phyloP scores from a whole-genome alignment of 2,113 vertebrate genomes.

The Centropristis striata region DNA sequence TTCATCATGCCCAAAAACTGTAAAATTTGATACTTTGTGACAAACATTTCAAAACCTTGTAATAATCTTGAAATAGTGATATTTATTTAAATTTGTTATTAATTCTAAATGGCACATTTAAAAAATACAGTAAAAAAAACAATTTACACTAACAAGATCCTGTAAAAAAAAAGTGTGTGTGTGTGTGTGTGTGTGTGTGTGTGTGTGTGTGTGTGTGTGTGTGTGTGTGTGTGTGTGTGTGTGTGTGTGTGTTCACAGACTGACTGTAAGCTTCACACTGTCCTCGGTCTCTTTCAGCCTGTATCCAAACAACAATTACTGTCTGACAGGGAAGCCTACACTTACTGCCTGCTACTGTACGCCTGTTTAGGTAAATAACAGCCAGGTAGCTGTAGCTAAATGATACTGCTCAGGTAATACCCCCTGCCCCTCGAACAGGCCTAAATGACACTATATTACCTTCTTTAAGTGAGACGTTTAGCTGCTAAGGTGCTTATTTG shows the following conservation, averaged over 20 bases:
- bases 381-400: conserved; percentile 53
- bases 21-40: no score
- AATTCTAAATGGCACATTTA: no score
- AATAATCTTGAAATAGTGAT: no score
- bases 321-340: conserved; percentile 75
- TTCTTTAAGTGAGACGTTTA: conserved; percentile 45
- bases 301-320: conserved; percentile 80
- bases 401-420: conserved; percentile 49
- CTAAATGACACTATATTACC: conserved; percentile 53
- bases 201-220: no score
- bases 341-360: conserved; percentile 58
- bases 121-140: no score
- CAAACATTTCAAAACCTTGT: no score
- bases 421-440: conserved; percentile 18
- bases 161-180: no score
- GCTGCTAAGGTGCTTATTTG: conserved; percentile 66
- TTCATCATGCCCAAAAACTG: no score
- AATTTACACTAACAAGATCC: no score
- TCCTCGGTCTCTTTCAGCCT: conserved; percentile 45
- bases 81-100: no score
- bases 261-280: conserved; percentile 46
- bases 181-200: no score
- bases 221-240: conserved; percentile 11
- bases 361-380: conserved; percentile 63
- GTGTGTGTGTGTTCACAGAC: conserved; percentile 47